Evolutionary conservation across 1,140 invertebrate genomes (phyloP), one percentile per base, ranked within the genome.

Genomic region (Magallana angulata): DNA sequence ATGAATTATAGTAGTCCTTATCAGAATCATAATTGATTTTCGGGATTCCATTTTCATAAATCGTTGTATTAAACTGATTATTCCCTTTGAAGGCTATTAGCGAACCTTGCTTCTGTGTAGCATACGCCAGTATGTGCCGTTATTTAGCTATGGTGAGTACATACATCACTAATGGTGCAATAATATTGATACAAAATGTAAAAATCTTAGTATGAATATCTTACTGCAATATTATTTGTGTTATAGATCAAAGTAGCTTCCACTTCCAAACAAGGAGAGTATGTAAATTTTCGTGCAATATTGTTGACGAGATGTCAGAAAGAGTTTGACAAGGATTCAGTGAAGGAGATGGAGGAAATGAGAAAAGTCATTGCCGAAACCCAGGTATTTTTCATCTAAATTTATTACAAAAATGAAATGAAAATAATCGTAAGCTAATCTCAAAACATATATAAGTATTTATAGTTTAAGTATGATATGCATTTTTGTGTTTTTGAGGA

Each of bases 71-170:
- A n/a, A n/a, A n/a, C n/a, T n/a, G n/a, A 71, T 24, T 71, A 30
- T 24, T 86, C 88, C 7, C 87, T 85, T 90, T 91, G 85, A 90
- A 96, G 96, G 98, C 98, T 58, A 97, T 99, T 57, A 97, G 98
- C 95, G 98, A 99, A 94, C 98, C 98, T 2, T 97, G 96, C 93
- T 99, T 98, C 93, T 97, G 98, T 8, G 96, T 97, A 57, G 97
- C 97, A 0, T 99, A 99, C 96, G 98, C 98, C 1, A 96, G 96
- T 71, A 96, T 99, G 96, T 96, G 95, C 90, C 93, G 94, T 89
- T 91, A 93, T 89, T 87, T 96, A n/a, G 86, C 90, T 24, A 90
- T 92, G 85, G 93, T 94, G 88, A 90, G 36, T 36, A 36, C 1
- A 36, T 36, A 36, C 36, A 36, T 36, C 36, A 36, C 36, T 36